Conservation (phyloP, 2,113 vertebrate genomes). For the Phaethon lepturus region DNA sequence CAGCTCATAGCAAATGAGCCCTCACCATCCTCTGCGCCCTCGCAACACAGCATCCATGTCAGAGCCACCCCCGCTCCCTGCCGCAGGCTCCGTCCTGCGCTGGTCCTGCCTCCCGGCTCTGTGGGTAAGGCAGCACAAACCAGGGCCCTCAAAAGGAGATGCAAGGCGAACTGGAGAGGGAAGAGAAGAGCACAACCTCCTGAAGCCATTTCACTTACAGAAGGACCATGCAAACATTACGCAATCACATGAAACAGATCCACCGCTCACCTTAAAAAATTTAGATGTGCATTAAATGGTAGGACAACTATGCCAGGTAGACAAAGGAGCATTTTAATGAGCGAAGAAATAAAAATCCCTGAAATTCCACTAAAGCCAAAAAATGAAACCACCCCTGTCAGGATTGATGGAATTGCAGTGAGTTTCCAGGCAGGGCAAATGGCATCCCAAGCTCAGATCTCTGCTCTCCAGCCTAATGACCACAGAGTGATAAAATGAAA, state of each 20-base stretch:
- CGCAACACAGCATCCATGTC: not conserved
- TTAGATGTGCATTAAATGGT: not conserved
- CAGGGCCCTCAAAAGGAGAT: not conserved
- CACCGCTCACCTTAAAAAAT: not conserved
- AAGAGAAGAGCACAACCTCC: not conserved
- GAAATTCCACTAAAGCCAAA: not conserved
- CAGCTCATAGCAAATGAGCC: not conserved
- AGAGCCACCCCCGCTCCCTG: not conserved
- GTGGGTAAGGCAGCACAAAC: not conserved
- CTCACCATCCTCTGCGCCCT: not conserved
- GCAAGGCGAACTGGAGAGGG: not conserved
- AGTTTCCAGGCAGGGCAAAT: not conserved
- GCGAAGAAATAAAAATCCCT: not conserved
- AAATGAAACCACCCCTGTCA: not conserved
- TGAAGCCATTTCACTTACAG: not conserved
- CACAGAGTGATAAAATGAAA: not conserved
- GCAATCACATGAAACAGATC: rapidly evolving
- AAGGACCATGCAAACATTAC: rapidly evolving
- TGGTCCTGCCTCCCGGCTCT: not conserved
- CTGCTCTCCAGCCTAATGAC: not conserved
- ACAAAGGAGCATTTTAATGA: not conserved
- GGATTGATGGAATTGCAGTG: not conserved
- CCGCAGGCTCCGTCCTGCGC: not conserved
- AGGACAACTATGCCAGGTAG: not conserved
- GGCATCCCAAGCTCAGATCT: not conserved